Base-by-base conservation (phyloP, 2,888 invertebrate species). In the Pyrgus malvae region DNA sequence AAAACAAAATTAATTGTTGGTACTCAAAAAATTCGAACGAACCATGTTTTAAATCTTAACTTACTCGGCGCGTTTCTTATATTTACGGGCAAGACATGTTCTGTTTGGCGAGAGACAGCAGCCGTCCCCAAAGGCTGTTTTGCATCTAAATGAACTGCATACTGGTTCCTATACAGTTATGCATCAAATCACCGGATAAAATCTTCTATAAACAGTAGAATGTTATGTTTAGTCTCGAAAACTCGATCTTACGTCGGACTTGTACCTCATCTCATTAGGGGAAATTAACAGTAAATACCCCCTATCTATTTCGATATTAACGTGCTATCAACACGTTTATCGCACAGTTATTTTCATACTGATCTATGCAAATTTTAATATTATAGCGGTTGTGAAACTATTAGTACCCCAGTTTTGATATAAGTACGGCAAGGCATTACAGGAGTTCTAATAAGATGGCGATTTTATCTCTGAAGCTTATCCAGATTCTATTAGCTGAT, bases 121-220 rank as follows among this genome's bases (percentile, higher is more conserved):
- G 9, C 17, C 2, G 25, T 37, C 19, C 21, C 21, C 27, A 23
- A 25, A 11, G 45, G 31, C 45, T 53, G 45, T 38, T 53, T 53
- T 45, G 53, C 53, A 53, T 53, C 16, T 45, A 53, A 53, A 53
- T 45, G 42, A 45, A 45, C 29, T 17, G 38, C 37, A 38, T 38
- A 45, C 53, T 38, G 45, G 53, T 53, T 53, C 12, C 38, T 27
- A 51, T 45, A 29, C 45, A 45, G 42, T 42, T 44, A 51, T 44
- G 44, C 51, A 44, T 53, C 45, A 53, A 38, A 45, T 45, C 45
- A 53, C 14, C 19, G 38, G 53, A 53, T 53, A 53, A 38, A 53
- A 45, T 53, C 53, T 38, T 45, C 53, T 38, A 53, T 53, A 53
- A 31, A 53, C 53, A 53, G 17, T 27, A 40, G 19, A 29, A 12